Conservation (phyloP, 2,113 vertebrate genomes). For the Myxocyprinus asiaticus region DNA sequence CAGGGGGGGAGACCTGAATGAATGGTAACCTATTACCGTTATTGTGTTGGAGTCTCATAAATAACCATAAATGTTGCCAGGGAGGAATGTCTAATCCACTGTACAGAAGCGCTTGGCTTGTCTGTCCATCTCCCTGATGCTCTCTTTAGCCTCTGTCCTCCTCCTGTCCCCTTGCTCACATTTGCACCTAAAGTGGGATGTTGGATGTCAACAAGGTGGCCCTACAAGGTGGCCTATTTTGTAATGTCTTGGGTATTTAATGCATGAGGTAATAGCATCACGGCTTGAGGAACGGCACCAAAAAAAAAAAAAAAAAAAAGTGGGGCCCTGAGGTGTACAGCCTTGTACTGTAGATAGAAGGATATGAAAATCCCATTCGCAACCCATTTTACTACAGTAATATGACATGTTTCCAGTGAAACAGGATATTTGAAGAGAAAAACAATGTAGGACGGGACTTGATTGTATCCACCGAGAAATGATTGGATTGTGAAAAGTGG, state of each 20-base stretch:
- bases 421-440: no score
- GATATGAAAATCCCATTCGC: no score
- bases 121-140: slow-evolving; percentile 25
- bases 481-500: no score
- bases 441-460: no score
- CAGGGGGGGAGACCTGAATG: slow-evolving; percentile 38
- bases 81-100: background rate
- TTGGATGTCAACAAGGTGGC: slow-evolving; percentile 61
- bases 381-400: no score
- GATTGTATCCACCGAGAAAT: no score
- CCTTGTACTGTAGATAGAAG: background rate
- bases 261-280: slow-evolving; percentile 58
- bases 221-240: slow-evolving; percentile 70
- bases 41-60: slow-evolving; percentile 50
- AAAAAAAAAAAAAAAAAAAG: background rate
- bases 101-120: slow-evolving; percentile 4
- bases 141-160: slow-evolving; percentile 1
- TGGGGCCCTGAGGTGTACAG: background rate
- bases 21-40: slow-evolving; percentile 61
- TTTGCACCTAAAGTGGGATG: slow-evolving; percentile 59
- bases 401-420: no score
- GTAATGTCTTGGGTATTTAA: slow-evolving; percentile 66
- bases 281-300: slow-evolving; percentile 28
- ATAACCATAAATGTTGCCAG: slow-evolving; percentile 59
- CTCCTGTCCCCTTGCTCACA: slow-evolving; percentile 36